Conservation (phyloP, 2,797 vertebrate species). For the Avahi laniger region DNA sequence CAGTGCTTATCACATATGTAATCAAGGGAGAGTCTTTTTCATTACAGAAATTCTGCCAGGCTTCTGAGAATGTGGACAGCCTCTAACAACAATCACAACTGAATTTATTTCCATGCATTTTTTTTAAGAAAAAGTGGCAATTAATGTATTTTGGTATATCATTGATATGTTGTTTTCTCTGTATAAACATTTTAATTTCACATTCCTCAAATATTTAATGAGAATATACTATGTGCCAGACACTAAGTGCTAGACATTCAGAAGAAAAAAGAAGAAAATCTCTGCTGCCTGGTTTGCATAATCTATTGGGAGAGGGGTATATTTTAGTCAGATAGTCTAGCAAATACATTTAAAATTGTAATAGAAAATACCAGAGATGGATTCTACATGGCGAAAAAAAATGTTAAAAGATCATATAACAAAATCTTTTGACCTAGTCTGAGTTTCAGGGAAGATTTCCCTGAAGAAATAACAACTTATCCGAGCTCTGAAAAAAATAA, state of each 20-base stretch:
- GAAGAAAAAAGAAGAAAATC: neutral
- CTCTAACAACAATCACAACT: neutral
- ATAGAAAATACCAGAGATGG: neutral
- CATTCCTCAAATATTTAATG: neutral
- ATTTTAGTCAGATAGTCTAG: neutral
- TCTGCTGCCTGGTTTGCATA: neutral
- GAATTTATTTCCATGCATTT: neutral
- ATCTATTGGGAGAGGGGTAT: neutral
- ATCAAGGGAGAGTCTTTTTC: neutral
- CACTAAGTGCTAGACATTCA: neutral
- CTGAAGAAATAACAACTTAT: neutral
- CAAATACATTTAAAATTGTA: neutral
- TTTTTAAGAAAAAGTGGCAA: neutral
- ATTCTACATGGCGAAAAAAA: neutral
- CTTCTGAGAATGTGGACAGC: neutral
- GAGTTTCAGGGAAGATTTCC: neutral
- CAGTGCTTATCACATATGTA: neutral
- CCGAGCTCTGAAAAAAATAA: neutral
- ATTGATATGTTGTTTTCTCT: neutral
- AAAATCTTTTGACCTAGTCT: neutral
- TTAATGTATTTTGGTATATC: neutral
- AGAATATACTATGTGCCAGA: neutral
- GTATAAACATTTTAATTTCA: neutral
- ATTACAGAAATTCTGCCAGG: neutral
- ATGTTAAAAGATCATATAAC: neutral